These are phyloP conservation scores for Acrocyrtus sp. DNA, from an alignment of 2,888 invertebrate genomes.

Conservation along the genomic window DNA sequence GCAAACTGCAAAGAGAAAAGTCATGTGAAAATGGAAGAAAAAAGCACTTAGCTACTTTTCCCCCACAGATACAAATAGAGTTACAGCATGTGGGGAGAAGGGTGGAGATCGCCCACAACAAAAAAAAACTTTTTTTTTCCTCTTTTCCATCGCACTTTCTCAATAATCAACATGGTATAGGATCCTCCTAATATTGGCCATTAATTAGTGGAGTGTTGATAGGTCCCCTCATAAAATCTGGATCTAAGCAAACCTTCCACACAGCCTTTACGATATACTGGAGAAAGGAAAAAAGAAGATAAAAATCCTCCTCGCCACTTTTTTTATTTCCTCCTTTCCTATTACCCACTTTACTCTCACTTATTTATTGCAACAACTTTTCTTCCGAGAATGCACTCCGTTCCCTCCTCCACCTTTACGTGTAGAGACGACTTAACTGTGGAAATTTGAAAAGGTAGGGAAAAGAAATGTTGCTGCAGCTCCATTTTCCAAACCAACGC, in stretches of 20 bases:
- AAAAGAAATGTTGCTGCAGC: neutral
- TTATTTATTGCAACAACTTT: constrained; percentile 29
- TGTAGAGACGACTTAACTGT: no score
- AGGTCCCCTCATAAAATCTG: constrained; percentile 62
- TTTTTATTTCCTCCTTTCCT: constrained; percentile 9
- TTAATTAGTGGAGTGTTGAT: constrained; percentile 64
- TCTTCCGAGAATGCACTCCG: neutral
- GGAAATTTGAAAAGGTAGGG: neutral
- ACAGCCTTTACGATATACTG: no score
- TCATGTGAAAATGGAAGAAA: neutral
- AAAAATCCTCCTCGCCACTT: constrained; percentile 1
- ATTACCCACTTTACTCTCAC: constrained; percentile 34
- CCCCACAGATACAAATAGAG: no score
- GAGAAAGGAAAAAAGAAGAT: no score
- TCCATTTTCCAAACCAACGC: no score
- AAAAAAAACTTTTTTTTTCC: neutral
- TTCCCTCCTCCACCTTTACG: neutral
- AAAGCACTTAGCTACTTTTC: constrained; percentile 15
- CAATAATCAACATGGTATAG: constrained; percentile 20
- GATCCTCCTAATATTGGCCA: constrained; percentile 61
- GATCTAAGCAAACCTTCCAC: constrained; percentile 47
- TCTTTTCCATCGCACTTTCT: constrained; percentile 2
- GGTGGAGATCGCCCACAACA: no score
- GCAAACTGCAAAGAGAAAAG: no score
- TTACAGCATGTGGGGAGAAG: no score